These are phyloP conservation scores for Meriones unguiculatus DNA, from an alignment of 2,113 vertebrate genomes.

Conservation along the genomic window DNA sequence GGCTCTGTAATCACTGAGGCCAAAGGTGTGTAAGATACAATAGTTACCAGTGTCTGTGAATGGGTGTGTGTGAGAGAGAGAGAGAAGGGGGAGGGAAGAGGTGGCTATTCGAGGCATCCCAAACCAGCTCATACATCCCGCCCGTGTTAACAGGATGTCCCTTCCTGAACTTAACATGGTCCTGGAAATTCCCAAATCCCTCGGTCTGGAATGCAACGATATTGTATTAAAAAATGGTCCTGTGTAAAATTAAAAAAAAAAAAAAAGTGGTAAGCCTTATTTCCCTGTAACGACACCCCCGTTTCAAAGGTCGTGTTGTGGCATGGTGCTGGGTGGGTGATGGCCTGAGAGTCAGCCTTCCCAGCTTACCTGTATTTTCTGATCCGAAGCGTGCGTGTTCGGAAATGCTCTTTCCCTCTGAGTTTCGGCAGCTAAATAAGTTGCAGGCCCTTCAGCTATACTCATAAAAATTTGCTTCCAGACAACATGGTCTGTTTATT, in stretches of 20 bases:
- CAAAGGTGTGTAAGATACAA: constrained; percentile 8
- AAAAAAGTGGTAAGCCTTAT: constrained; percentile 74
- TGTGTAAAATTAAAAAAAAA: constrained; percentile 55
- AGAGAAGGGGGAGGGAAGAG: accelerated
- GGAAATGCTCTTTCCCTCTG: constrained; percentile 86
- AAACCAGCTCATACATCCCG: constrained; percentile 61
- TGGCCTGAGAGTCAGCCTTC: constrained; percentile 89
- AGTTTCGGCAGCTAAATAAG: constrained; percentile 91
- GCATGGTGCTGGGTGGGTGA: constrained; percentile 84
- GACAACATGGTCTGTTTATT: constrained; percentile 94
- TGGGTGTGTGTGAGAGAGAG: neutral
- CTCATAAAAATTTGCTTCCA: constrained; percentile 93
- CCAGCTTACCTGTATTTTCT: constrained; percentile 87
- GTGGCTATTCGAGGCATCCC: neutral
- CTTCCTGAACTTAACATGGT: constrained; percentile 78
- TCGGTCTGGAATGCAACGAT: constrained; percentile 67
- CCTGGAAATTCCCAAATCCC: constrained; percentile 79
- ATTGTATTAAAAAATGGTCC: constrained; percentile 74
- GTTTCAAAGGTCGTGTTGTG: constrained; percentile 85
- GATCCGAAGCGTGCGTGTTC: constrained; percentile 84
- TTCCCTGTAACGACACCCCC: constrained; percentile 85
- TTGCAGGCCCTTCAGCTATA: constrained; percentile 92
- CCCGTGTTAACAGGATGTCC: constrained; percentile 64
- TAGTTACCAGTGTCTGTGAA: neutral
- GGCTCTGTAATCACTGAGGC: neutral